A percentile compares a stretch with the other conserved stretches of the same genome.
phyloP scores from a whole-genome alignment of 1,140 invertebrate species.

The Lucilia sericata region DNA sequence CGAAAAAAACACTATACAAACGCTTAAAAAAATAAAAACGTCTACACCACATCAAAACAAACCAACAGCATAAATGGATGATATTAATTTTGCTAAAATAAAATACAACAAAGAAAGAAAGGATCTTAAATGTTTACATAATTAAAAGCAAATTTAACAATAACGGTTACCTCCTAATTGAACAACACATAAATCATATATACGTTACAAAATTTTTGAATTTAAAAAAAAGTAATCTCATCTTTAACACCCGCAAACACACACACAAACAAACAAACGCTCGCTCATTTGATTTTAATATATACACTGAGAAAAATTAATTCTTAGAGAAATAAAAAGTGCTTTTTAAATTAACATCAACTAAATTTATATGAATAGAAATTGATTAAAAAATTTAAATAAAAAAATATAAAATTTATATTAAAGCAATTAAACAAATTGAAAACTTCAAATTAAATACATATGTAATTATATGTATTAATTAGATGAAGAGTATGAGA shows the following conservation, averaged over 20 bases:
- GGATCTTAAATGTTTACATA: not conserved
- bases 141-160: not conserved
- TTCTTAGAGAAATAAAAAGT: not conserved
- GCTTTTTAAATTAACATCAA: not conserved
- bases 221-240: not conserved
- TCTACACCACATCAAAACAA: not conserved
- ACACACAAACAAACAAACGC: not conserved
- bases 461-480: not conserved
- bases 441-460: not conserved
- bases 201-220: not conserved
- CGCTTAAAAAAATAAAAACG: not conserved
- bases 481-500: not conserved
- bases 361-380: not conserved
- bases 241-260: not conserved
- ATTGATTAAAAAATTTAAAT: no score
- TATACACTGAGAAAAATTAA: not conserved
- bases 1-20: not conserved
- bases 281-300: not conserved
- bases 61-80: not conserved
- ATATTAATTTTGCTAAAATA: not conserved
- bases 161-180: conserved; percentile 15
- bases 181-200: not conserved
- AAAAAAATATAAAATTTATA: not conserved
- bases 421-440: not conserved
- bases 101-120: no score